Percentiles rank a stretch among this genome's conserved stretches.
Evolutionary conservation across 2,888 invertebrate genomes (phyloP).

Genomic region (Cosmia pyralina): DNA sequence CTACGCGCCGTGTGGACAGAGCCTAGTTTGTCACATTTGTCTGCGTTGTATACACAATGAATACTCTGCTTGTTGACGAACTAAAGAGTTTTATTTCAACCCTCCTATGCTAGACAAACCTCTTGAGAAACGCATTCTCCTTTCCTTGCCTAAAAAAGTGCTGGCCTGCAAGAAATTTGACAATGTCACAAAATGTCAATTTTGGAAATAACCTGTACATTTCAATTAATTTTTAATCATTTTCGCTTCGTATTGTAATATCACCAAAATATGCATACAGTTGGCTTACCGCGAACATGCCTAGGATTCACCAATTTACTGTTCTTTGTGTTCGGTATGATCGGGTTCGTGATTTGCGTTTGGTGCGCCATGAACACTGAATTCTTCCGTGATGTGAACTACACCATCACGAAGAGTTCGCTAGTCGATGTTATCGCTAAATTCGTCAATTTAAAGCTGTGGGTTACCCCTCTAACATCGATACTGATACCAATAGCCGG

Average conservation of each 20-base stretch:
- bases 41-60: neutral
- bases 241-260: slow-evolving; percentile 10
- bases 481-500: slow-evolving; percentile 77
- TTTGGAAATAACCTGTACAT: slow-evolving; percentile 55
- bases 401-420: slow-evolving; percentile 80
- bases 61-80: neutral
- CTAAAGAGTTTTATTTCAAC: slow-evolving; percentile 5
- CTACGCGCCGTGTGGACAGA: neutral
- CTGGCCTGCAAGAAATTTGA: slow-evolving; percentile 36
- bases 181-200: slow-evolving; percentile 42
- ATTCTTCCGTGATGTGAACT: slow-evolving; percentile 84
- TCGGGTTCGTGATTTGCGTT: slow-evolving; percentile 76
- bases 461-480: slow-evolving; percentile 80
- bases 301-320: slow-evolving; percentile 83
- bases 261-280: slow-evolving; percentile 79
- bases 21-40: neutral
- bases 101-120: neutral
- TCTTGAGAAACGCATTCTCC: neutral
- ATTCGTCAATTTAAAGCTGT: slow-evolving; percentile 80
- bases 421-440: slow-evolving; percentile 76
- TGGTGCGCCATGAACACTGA: slow-evolving; percentile 84
- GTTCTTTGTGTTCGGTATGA: slow-evolving; percentile 76
- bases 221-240: slow-evolving; percentile 29
- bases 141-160: neutral
- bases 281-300: slow-evolving; percentile 83